Percentiles rank a stretch among this genome's conserved stretches.
phyloP scores from a whole-genome alignment of 2,888 invertebrate species.

The Athalia cordata region DNA sequence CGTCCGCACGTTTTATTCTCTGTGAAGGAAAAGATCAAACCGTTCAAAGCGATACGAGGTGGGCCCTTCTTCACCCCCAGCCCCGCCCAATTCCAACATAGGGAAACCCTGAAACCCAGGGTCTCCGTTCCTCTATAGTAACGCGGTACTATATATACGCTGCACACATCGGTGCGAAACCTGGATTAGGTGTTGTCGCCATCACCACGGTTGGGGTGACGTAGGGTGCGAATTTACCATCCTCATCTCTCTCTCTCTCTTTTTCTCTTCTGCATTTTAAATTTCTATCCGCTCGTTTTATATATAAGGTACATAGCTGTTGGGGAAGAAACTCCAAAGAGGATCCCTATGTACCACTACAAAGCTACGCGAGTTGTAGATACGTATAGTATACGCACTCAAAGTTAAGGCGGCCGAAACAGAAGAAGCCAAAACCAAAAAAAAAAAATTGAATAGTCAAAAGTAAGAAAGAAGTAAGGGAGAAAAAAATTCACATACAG shows the following conservation, averaged over 20 bases:
- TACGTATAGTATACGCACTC: too few relatives aligned
- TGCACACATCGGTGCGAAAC: conserved; percentile 50
- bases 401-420: too few relatives aligned
- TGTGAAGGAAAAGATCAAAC: conserved; percentile 54
- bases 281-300: conserved; percentile 49
- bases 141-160: not conserved
- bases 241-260: conserved; percentile 46
- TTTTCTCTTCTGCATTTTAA: conserved; percentile 58
- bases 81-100: conserved; percentile 44
- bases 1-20: conserved; percentile 53
- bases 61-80: conserved; percentile 43
- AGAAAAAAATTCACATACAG: too few relatives aligned
- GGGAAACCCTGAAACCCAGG: too few relatives aligned
- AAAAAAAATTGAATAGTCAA: too few relatives aligned
- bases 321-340: conserved; percentile 1
- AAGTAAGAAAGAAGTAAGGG: too few relatives aligned
- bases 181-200: conserved; percentile 57
- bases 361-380: too few relatives aligned
- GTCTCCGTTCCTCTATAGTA: not conserved
- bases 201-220: conserved; percentile 48
- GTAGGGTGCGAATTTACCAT: conserved; percentile 53
- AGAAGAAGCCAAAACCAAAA: too few relatives aligned
- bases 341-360: not conserved
- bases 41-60: conserved; percentile 57
- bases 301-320: not conserved